phyloP scores from a whole-genome alignment of 2,113 vertebrate genomes.

The Sialia sialis region DNA sequence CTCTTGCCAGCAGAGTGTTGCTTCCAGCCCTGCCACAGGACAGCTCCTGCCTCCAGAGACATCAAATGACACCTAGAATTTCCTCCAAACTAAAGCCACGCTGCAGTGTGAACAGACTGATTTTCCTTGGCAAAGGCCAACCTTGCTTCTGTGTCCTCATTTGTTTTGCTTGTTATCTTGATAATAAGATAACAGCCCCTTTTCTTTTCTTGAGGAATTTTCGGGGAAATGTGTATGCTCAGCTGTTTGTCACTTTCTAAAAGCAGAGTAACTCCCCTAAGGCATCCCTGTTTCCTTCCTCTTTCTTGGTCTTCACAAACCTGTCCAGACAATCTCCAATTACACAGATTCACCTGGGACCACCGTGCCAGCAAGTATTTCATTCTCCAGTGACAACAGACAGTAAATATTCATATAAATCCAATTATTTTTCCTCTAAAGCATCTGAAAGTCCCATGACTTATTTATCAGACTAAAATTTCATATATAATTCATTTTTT shows the following conservation, averaged over 20 bases:
- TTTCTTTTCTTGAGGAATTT: neutral
- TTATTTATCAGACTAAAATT: neutral
- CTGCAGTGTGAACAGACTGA: neutral
- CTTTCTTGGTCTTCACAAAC: neutral
- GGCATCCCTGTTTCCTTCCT: neutral
- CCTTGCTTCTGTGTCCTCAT: neutral
- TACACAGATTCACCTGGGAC: neutral
- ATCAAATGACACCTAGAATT: neutral
- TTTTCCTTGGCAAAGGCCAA: neutral
- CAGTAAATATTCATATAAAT: neutral
- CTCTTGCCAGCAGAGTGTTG: neutral
- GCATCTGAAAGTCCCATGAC: neutral
- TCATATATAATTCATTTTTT: neutral
- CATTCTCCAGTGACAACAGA: neutral
- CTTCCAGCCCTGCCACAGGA: neutral
- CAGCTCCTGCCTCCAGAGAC: neutral
- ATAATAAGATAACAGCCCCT: too few relatives aligned
- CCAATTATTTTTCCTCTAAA: neutral
- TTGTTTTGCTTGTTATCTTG: neutral
- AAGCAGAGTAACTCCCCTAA: neutral
- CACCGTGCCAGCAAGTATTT: fast-evolving
- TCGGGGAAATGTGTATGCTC: neutral
- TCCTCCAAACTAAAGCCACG: neutral
- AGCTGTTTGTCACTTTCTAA: neutral
- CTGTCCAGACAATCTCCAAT: neutral